Percentiles rank a stretch among this genome's conserved stretches.
phyloP scores from a whole-genome alignment of 1,140 invertebrate genomes.

The Bombus affinis region DNA sequence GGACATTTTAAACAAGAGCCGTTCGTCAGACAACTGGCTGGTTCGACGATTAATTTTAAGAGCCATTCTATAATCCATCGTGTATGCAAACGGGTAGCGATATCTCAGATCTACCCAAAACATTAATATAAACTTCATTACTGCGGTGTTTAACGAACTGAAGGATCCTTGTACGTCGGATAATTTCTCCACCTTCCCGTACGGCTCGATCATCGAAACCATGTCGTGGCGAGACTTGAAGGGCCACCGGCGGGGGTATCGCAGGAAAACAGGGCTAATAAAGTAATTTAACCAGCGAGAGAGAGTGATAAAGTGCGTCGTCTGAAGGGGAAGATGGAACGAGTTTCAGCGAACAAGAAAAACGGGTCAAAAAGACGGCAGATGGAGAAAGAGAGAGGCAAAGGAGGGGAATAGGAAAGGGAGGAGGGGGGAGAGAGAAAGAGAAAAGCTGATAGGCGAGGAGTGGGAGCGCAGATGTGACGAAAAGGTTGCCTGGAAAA shows the following conservation, averaged over 20 bases:
- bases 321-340: neutral
- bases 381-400: neutral
- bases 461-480: no score
- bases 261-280: slow-evolving; percentile 70
- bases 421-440: neutral
- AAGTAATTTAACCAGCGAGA: slow-evolving; percentile 72
- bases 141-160: slow-evolving; percentile 48
- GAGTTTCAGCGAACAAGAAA: neutral
- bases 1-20: slow-evolving; percentile 18
- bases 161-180: slow-evolving; percentile 30
- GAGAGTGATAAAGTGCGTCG: slow-evolving; percentile 43
- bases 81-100: slow-evolving; percentile 9
- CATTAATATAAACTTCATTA: slow-evolving; percentile 54
- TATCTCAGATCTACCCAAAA: slow-evolving; percentile 2
- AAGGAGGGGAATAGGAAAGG: neutral
- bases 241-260: slow-evolving; percentile 30
- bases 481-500: no score
- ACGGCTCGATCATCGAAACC: slow-evolving; percentile 19
- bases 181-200: slow-evolving; percentile 39
- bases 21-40: neutral
- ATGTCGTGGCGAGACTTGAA: neutral
- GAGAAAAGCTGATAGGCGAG: no score
- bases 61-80: slow-evolving; percentile 4
- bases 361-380: neutral
- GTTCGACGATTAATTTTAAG: slow-evolving; percentile 35